Percentiles rank a stretch among this genome's conserved stretches.
Conservation (phyloP, 1,140 invertebrate genomes). For the Lordiphosa mommai region DNA sequence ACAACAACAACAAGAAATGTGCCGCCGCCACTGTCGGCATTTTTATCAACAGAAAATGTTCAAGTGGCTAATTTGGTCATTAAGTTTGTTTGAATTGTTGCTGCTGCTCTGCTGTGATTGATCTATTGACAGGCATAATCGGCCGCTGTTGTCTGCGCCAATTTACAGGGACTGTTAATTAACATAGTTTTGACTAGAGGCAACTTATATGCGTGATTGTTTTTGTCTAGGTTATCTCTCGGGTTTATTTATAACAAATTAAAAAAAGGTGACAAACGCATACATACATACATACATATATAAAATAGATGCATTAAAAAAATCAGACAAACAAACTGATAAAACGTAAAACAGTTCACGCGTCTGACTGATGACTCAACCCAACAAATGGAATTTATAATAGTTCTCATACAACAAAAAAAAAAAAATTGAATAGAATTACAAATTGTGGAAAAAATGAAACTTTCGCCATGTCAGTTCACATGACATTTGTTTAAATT, state of each 20-base stretch:
- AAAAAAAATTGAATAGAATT: slow-evolving; percentile 26
- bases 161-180: slow-evolving; percentile 21
- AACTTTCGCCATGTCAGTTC: slow-evolving; percentile 37
- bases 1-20: slow-evolving; percentile 16
- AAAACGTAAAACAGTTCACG: slow-evolving; percentile 49
- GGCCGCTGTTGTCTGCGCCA: slow-evolving; percentile 9
- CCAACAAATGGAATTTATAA: not conserved
- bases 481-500: slow-evolving; percentile 46
- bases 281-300: slow-evolving; percentile 7
- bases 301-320: slow-evolving; percentile 1
- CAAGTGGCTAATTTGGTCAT: slow-evolving; percentile 33
- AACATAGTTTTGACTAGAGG: slow-evolving; percentile 17
- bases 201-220: not conserved
- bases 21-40: slow-evolving; percentile 3
- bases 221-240: slow-evolving; percentile 15
- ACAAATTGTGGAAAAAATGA: slow-evolving; percentile 14
- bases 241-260: slow-evolving; percentile 28
- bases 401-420: slow-evolving; percentile 28
- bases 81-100: slow-evolving; percentile 12
- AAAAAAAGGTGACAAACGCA: slow-evolving; percentile 31
- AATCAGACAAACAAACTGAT: slow-evolving; percentile 13
- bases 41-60: slow-evolving; percentile 13
- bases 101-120: slow-evolving; percentile 11
- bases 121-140: slow-evolving; percentile 18
- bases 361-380: slow-evolving; percentile 43